Conservation (phyloP, 2,888 invertebrate genomes). For the Torymus auratus region DNA sequence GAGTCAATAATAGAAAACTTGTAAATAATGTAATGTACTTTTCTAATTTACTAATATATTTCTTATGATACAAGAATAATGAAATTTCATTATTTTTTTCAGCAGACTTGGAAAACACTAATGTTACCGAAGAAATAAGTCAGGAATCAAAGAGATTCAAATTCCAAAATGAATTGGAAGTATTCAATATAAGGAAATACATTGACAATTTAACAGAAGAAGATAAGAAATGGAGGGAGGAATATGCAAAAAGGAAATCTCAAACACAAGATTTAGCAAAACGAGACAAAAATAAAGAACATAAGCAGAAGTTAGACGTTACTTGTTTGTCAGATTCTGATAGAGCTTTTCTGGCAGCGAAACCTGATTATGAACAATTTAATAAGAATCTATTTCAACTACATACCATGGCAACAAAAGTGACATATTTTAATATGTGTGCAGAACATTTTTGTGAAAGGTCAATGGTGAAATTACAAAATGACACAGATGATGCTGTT, state of each 20-base stretch:
- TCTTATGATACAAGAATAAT: too few species aligned
- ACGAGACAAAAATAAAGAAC: slow-evolving; percentile 42
- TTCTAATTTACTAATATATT: neutral
- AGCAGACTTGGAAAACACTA: slow-evolving; percentile 31
- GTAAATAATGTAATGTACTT: neutral
- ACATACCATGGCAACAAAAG: slow-evolving; percentile 49
- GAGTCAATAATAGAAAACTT: too few species aligned
- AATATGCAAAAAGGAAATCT: slow-evolving; percentile 60
- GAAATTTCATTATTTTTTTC: neutral
- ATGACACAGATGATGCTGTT: slow-evolving; percentile 39
- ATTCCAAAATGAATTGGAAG: slow-evolving; percentile 10
- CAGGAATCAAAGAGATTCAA: slow-evolving; percentile 42
- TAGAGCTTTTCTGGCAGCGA: slow-evolving; percentile 48
- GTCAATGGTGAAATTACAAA: slow-evolving; percentile 35
- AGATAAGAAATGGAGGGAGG: slow-evolving; percentile 66
- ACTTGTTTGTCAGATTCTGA: slow-evolving; percentile 45
- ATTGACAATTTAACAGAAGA: slow-evolving; percentile 64
- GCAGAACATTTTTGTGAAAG: slow-evolving; percentile 41
- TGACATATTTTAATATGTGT: slow-evolving; percentile 39
- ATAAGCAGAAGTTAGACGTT: slow-evolving; percentile 40
- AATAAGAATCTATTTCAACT: slow-evolving; percentile 55
- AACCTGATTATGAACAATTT: slow-evolving; percentile 58
- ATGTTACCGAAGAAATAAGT: slow-evolving; percentile 41
- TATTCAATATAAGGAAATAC: slow-evolving; percentile 65
- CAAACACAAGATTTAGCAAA: slow-evolving; percentile 50